Evolutionary conservation across 2,888 invertebrate species (phyloP).

Genomic region (Drosophila crucigera): DNA sequence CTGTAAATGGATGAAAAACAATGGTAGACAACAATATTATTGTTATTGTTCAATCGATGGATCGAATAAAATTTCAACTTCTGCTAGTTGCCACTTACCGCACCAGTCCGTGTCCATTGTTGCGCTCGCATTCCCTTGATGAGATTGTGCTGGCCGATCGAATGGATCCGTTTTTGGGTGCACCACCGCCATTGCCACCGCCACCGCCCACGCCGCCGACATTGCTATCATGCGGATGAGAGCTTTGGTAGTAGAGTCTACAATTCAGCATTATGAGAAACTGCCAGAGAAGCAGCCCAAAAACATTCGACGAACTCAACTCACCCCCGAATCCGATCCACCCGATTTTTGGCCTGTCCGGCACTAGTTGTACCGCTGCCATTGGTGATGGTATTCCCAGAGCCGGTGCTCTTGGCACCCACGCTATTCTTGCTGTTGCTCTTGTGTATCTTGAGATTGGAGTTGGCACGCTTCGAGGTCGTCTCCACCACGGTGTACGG

Average conservation of each 20-base stretch:
- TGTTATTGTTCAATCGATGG: neutral
- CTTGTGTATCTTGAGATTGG: constrained; percentile 85
- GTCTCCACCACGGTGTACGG: constrained; percentile 95
- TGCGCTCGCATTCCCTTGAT: constrained; percentile 86
- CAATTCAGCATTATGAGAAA: constrained; percentile 41
- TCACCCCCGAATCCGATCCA: constrained; percentile 85
- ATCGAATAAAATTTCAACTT: neutral
- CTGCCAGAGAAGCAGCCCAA: constrained; percentile 32
- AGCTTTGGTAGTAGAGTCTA: constrained; percentile 85
- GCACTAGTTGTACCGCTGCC: constrained; percentile 78
- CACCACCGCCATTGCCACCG: constrained; percentile 44
- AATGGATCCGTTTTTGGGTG: constrained; percentile 86
- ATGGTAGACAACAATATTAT: neutral
- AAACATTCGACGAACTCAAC: constrained; percentile 45
- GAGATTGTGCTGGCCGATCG: constrained; percentile 88
- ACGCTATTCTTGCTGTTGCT: constrained; percentile 84
- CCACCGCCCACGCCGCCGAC: constrained; percentile 56
- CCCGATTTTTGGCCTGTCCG: constrained; percentile 84
- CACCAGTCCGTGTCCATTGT: constrained; percentile 85
- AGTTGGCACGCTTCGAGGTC: constrained; percentile 83
- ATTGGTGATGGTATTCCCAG: constrained; percentile 82
- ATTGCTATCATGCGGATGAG: constrained; percentile 84
- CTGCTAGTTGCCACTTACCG: constrained; percentile 72
- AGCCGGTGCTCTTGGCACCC: constrained; percentile 82
- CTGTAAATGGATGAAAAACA: constrained; percentile 1